phyloP scores from a whole-genome alignment of 1,140 invertebrate species.

The Leptopilina clavipes region DNA sequence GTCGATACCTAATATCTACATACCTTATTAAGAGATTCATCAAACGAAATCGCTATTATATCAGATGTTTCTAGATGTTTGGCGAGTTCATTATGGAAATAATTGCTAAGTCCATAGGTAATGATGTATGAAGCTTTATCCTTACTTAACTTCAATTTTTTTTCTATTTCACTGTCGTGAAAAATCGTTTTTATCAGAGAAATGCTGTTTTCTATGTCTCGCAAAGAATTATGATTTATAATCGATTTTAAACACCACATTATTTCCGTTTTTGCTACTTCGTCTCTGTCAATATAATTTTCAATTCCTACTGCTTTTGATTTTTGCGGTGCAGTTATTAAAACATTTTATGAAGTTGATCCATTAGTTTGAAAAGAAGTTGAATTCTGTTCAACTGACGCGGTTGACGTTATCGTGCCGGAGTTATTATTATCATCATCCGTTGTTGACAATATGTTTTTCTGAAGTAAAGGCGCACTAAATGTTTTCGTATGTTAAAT shows the following conservation, averaged over 20 bases:
- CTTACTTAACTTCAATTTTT: constrained; percentile 40
- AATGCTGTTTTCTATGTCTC: constrained; percentile 38
- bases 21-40: constrained; percentile 45
- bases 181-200: constrained; percentile 43
- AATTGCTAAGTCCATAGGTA: constrained; percentile 39
- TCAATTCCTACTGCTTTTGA: background rate
- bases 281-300: constrained; percentile 39
- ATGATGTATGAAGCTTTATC: constrained; percentile 40
- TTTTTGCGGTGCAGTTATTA: background rate
- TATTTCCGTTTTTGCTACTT: constrained; percentile 41
- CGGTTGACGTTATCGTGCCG: background rate
- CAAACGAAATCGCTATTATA: constrained; percentile 39
- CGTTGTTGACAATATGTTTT: background rate
- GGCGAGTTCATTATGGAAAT: constrained; percentile 37
- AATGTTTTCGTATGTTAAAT: background rate
- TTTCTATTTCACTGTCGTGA: constrained; percentile 35
- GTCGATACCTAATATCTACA: no score
- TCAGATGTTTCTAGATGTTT: constrained; percentile 34
- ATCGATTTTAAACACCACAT: constrained; percentile 44
- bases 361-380: background rate
- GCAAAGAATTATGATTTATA: constrained; percentile 41
- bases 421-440: background rate
- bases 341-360: background rate
- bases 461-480: background rate
- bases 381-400: background rate